Evolutionary conservation across 1,140 invertebrate species (phyloP).

Genomic region (Cydia strobilella): DNA sequence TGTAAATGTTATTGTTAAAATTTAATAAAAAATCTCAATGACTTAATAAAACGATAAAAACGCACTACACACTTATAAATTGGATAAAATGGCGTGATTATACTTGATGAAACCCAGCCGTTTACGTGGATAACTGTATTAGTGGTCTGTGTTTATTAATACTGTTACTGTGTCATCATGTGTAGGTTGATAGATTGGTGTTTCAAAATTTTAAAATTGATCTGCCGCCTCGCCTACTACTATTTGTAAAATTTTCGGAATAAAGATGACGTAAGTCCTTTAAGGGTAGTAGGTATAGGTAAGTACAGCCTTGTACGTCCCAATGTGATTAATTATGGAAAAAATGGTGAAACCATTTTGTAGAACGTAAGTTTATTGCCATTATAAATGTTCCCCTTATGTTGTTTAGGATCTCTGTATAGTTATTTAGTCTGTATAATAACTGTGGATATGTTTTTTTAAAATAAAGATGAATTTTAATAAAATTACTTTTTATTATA

Average conservation of each 20-base stretch:
- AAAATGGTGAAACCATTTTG: constrained; percentile 18
- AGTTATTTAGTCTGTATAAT: constrained; percentile 13
- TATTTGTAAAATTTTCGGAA: not conserved
- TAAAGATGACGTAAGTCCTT: not conserved
- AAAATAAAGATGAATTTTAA: constrained; percentile 23
- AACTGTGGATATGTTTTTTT: constrained; percentile 6
- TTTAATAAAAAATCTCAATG: too few relatives aligned
- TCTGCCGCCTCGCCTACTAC: constrained; percentile 30
- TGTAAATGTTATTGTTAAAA: too few relatives aligned
- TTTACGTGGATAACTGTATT: too few relatives aligned
- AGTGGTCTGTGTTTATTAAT: too few relatives aligned
- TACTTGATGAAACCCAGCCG: too few relatives aligned
- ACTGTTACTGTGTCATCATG: too few relatives aligned
- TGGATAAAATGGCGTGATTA: too few relatives aligned
- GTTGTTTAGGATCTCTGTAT: constrained; percentile 25
- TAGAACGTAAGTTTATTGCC: not conserved
- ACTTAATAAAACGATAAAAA: too few relatives aligned
- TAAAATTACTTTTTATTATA: constrained; percentile 1
- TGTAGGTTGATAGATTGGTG: too few relatives aligned
- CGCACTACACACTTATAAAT: too few relatives aligned
- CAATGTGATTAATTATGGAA: not conserved
- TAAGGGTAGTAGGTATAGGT: not conserved
- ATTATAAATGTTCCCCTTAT: constrained; percentile 26
- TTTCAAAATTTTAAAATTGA: not conserved
- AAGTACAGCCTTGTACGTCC: not conserved